Evolutionary conservation across 64 coral and sea anemone species (phyloP).

Genomic region (Stichodactyla mertensii): DNA sequence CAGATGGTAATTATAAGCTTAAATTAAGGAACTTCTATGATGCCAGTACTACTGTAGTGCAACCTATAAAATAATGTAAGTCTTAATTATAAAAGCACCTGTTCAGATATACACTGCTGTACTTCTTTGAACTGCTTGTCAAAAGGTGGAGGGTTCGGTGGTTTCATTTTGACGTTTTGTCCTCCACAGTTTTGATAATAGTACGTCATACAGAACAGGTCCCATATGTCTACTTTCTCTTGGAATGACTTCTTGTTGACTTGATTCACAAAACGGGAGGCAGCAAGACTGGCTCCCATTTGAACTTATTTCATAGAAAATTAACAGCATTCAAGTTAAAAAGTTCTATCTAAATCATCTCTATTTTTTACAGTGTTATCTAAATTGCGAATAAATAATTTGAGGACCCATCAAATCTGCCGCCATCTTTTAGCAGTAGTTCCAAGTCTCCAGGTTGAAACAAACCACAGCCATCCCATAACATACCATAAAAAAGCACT

Average conservation of each 20-base stretch:
- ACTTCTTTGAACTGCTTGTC: conserved; percentile 14
- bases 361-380: too few species aligned
- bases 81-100: background rate
- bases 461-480: background rate
- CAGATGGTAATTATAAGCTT: too few species aligned
- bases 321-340: background rate
- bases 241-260: conserved; percentile 18
- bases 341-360: background rate
- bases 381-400: too few species aligned
- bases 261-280: background rate
- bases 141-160: conserved; percentile 14
- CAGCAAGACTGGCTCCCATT: conserved; percentile 19
- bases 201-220: conserved; percentile 26
- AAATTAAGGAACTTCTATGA: too few species aligned
- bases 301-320: background rate
- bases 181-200: conserved; percentile 29
- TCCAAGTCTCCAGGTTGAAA: background rate
- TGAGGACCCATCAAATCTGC: background rate
- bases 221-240: conserved; percentile 9
- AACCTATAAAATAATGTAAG: too few species aligned
- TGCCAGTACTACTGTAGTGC: too few species aligned
- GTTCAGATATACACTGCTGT: background rate
- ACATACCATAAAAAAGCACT: too few species aligned
- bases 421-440: background rate
- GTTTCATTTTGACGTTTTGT: conserved; percentile 11